Conservation (phyloP, 1,140 invertebrate genomes). For the Mercenaria mercenaria region DNA sequence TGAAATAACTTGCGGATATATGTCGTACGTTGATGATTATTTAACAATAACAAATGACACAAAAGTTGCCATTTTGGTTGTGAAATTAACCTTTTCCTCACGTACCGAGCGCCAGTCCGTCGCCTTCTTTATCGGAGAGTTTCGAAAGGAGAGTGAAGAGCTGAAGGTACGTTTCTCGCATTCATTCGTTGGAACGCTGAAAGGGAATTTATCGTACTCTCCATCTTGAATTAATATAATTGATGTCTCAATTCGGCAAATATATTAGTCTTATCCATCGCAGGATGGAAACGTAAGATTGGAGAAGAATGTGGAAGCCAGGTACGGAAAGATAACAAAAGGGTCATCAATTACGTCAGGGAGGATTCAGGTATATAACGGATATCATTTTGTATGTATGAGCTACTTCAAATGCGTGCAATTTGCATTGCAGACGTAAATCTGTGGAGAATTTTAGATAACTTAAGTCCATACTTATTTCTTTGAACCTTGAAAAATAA, state of each 20-base stretch:
- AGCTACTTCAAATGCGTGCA: no score
- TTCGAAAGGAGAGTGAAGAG: constrained; percentile 43
- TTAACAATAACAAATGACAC: constrained; percentile 67
- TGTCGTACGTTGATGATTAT: constrained; percentile 49
- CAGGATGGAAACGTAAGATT: constrained; percentile 5
- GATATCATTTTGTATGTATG: neutral
- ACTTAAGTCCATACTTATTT: no score
- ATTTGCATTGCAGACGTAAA: no score
- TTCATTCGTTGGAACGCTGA: constrained; percentile 55
- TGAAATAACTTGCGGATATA: constrained; percentile 28
- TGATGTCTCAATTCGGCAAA: constrained; percentile 46
- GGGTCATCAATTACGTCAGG: neutral
- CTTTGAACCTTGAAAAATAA: no score
- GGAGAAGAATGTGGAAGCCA: constrained; percentile 55
- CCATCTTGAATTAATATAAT: constrained; percentile 54
- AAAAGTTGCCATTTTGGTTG: constrained; percentile 58
- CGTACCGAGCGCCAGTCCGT: constrained; percentile 48
- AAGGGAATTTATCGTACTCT: constrained; percentile 60
- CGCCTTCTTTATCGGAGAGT: constrained; percentile 62
- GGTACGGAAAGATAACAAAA: constrained; percentile 24
- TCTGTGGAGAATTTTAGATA: no score
- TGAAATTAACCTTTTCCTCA: constrained; percentile 66
- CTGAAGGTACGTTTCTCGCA: constrained; percentile 15
- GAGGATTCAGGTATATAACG: neutral
- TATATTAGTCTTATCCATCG: constrained; percentile 44